Evolutionary conservation across 2,888 invertebrate genomes (phyloP).

Genomic region (Lasiommata megera): DNA sequence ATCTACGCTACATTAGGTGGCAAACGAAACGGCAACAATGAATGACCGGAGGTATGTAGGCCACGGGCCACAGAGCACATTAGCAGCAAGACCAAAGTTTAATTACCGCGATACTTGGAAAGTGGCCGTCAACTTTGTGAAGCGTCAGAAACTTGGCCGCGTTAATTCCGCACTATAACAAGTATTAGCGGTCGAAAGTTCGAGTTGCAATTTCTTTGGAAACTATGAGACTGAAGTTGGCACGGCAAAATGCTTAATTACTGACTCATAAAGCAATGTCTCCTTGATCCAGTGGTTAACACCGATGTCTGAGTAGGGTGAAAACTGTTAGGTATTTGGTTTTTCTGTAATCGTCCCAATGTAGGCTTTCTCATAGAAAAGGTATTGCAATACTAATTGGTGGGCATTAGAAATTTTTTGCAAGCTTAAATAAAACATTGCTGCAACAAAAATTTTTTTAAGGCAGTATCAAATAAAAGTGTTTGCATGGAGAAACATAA

Average conservation of each 20-base stretch:
- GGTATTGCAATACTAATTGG: too few relatives aligned
- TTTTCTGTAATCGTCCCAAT: too few relatives aligned
- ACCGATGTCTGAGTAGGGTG: too few relatives aligned
- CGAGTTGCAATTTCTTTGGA: background rate
- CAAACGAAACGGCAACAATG: conserved; percentile 37
- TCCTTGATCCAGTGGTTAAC: too few relatives aligned
- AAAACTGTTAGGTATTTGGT: too few relatives aligned
- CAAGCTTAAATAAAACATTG: too few relatives aligned
- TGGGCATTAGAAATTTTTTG: too few relatives aligned
- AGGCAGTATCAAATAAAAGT: too few relatives aligned
- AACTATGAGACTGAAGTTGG: background rate
- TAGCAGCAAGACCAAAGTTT: conserved; percentile 31
- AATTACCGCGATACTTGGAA: conserved; percentile 31
- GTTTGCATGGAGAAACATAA: too few relatives aligned
- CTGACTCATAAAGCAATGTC: background rate
- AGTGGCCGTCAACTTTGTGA: conserved; percentile 27
- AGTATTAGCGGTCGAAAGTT: conserved; percentile 1
- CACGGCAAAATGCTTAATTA: background rate
- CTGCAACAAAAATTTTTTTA: too few relatives aligned
- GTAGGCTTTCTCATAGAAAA: too few relatives aligned
- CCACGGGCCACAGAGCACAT: conserved; percentile 30
- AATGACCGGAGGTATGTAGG: conserved; percentile 32
- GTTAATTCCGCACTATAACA: conserved; percentile 15
- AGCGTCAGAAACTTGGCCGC: conserved; percentile 18
- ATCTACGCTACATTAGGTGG: conserved; percentile 39